phyloP scores from a whole-genome alignment of 2,888 invertebrate genomes.

The Lysandra coridon region DNA sequence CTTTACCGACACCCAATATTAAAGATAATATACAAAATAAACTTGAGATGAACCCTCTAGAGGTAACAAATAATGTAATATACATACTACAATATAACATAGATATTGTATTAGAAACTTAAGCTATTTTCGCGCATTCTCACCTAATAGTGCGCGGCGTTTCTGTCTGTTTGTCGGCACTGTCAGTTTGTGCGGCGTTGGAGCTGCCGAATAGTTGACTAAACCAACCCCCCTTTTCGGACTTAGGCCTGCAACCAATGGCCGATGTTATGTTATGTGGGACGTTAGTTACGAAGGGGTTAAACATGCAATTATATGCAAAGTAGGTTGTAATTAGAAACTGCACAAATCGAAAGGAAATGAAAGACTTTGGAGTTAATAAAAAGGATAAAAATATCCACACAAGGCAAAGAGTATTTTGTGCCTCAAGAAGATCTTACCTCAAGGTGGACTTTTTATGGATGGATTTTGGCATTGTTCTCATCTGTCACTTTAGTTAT shows the following conservation, averaged over 20 bases:
- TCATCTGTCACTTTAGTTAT: too few relatives aligned
- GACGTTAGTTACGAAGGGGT: slow-evolving; percentile 38
- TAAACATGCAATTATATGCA: neutral
- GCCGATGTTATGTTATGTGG: slow-evolving; percentile 52
- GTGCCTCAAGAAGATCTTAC: too few relatives aligned
- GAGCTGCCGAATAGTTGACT: slow-evolving; percentile 80
- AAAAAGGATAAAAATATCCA: too few relatives aligned
- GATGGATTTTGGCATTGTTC: too few relatives aligned
- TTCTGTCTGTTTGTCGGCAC: slow-evolving; percentile 54
- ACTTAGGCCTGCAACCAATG: slow-evolving; percentile 75
- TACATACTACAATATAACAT: neutral
- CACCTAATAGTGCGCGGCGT: slow-evolving; percentile 75
- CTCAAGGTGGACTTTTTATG: too few relatives aligned
- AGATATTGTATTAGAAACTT: neutral
- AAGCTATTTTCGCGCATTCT: slow-evolving; percentile 46
- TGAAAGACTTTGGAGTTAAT: too few relatives aligned
- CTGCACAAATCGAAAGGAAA: too few relatives aligned
- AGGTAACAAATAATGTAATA: neutral
- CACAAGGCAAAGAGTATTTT: too few relatives aligned
- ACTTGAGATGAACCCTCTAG: neutral
- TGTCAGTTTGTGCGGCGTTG: slow-evolving; percentile 58
- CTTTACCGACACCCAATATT: neutral
- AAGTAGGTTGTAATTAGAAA: too few relatives aligned
- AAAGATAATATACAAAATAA: neutral
- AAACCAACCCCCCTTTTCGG: slow-evolving; percentile 80